Conservation (phyloP, 1,140 invertebrate species). For the Glomeris maerens region DNA sequence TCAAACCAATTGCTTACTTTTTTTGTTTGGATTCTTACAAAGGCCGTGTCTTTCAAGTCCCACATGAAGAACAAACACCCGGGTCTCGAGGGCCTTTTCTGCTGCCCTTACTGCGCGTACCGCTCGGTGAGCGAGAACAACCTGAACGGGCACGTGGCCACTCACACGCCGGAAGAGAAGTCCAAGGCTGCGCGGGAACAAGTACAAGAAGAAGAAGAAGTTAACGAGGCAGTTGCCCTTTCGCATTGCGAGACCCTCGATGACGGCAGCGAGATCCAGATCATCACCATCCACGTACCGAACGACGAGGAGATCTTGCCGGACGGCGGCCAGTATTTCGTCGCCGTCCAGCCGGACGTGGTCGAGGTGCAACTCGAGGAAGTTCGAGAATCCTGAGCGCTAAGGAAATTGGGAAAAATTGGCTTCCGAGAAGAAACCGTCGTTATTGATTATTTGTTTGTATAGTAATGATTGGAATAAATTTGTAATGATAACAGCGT, state of each 20-base stretch:
- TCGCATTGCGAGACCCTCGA: too few relatives aligned
- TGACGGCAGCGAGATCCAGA: slow-evolving; percentile 35
- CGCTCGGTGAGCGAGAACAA: slow-evolving; percentile 43
- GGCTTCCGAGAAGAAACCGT: too few relatives aligned
- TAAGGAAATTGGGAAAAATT: too few relatives aligned
- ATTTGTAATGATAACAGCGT: too few relatives aligned
- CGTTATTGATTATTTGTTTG: background rate
- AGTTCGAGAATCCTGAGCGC: too few relatives aligned
- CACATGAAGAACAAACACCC: slow-evolving; percentile 51
- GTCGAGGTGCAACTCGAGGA: background rate
- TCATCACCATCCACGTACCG: slow-evolving; percentile 36
- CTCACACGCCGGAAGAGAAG: slow-evolving; percentile 40
- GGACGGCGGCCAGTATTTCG: slow-evolving; percentile 16
- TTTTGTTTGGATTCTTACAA: too few relatives aligned
- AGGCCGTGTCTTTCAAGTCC: slow-evolving; percentile 48
- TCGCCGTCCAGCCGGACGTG: slow-evolving; percentile 13
- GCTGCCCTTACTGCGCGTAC: slow-evolving; percentile 42
- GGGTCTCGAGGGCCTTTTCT: slow-evolving; percentile 37
- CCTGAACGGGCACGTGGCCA: slow-evolving; percentile 38
- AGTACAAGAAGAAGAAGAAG: background rate
- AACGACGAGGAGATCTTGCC: slow-evolving; percentile 13
- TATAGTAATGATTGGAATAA: slow-evolving; percentile 7
- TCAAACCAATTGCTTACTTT: too few relatives aligned
- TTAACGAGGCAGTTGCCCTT: too few relatives aligned
- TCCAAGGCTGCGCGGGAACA: slow-evolving; percentile 15